phyloP scores from a whole-genome alignment of 2,113 vertebrate species.

The Oryzias woworae region DNA sequence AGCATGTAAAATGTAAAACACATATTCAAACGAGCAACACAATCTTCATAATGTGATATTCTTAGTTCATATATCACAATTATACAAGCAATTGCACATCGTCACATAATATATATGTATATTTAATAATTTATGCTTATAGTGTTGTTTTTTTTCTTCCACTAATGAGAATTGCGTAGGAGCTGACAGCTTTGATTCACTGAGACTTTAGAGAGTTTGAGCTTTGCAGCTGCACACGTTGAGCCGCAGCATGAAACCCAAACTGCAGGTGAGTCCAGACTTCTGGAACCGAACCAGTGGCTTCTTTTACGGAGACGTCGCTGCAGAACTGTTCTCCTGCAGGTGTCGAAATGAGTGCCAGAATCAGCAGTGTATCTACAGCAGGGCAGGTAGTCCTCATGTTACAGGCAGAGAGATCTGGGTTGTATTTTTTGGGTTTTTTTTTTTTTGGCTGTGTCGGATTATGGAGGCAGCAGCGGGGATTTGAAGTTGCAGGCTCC shows the following conservation, averaged over 20 bases:
- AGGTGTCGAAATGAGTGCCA: constrained; percentile 32
- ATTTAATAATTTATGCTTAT: constrained; percentile 46
- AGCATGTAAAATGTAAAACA: constrained; percentile 66
- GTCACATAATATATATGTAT: constrained; percentile 80
- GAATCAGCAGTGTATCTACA: constrained; percentile 47
- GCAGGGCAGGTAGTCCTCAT: constrained; percentile 45
- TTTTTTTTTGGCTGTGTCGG: constrained; percentile 18
- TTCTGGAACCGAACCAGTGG: constrained; percentile 40
- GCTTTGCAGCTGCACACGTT: constrained; percentile 49
- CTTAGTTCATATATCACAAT: constrained; percentile 81
- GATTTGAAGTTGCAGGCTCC: constrained; percentile 95
- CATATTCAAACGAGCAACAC: constrained; percentile 71
- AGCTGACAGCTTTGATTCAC: constrained; percentile 68
- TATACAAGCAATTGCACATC: constrained; percentile 92
- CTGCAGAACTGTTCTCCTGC: constrained; percentile 8
- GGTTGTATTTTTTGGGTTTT: not conserved
- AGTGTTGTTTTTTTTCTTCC: constrained; percentile 38
- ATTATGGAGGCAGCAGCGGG: constrained; percentile 88
- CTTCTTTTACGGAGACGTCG: constrained; percentile 13
- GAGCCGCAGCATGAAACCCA: constrained; percentile 47
- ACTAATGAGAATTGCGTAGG: constrained; percentile 71
- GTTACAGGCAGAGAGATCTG: constrained; percentile 27
- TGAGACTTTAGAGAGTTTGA: constrained; percentile 54
- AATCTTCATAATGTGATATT: constrained; percentile 75
- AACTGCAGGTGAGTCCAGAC: constrained; percentile 25